These are phyloP conservation scores for Smithornis capensis DNA, from an alignment of 2,113 vertebrate genomes.

Conservation along the genomic window DNA sequence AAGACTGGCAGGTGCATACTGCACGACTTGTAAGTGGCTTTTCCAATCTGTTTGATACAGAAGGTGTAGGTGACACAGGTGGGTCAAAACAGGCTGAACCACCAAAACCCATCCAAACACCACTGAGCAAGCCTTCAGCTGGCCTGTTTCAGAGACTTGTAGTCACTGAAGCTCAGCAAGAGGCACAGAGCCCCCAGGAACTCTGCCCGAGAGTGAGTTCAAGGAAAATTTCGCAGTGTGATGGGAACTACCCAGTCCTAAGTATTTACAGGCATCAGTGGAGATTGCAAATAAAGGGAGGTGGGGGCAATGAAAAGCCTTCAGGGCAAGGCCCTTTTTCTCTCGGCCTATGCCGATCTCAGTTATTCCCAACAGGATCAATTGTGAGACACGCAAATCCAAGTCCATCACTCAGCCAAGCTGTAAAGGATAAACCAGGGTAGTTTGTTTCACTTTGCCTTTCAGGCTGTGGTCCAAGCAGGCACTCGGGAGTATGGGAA, in stretches of 20 bases:
- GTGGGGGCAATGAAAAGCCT: background rate
- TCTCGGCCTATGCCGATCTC: accelerated
- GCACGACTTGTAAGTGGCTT: background rate
- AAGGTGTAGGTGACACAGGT: background rate
- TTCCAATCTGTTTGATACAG: background rate
- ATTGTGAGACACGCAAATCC: accelerated
- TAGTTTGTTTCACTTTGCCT: background rate
- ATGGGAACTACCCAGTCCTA: background rate
- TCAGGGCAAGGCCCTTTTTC: accelerated
- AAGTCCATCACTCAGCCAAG: background rate
- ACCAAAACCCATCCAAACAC: background rate
- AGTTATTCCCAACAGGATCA: background rate
- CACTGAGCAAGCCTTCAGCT: background rate
- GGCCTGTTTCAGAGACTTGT: accelerated
- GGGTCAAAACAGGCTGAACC: background rate
- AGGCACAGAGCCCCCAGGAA: background rate
- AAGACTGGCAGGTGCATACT: background rate
- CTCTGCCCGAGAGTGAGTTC: background rate
- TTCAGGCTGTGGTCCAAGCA: background rate
- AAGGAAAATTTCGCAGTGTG: background rate
- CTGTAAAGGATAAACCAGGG: background rate
- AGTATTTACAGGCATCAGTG: accelerated
- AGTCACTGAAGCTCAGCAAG: background rate
- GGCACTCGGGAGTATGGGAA: accelerated
- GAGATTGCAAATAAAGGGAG: background rate